A percentile compares a stretch with the other conserved stretches of the same genome.
These are phyloP conservation scores for Diplosoma virens DNA, from an alignment of 23 tunicate genomes.

Conservation along the genomic window DNA sequence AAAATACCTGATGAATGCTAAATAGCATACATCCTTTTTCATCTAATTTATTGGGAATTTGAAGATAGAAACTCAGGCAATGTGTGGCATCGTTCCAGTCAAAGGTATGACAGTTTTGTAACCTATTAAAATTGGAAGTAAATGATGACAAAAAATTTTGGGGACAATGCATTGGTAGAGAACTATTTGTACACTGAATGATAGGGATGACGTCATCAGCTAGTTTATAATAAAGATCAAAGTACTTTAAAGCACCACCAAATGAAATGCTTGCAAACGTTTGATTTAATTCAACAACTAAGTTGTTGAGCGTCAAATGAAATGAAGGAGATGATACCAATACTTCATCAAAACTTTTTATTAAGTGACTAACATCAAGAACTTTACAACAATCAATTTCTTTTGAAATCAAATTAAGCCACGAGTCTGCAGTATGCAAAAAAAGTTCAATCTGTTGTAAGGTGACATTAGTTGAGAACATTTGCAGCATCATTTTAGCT, in stretches of 20 bases:
- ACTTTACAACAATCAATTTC: neutral
- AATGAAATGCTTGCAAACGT: conserved; percentile 28
- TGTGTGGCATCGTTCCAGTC: conserved; percentile 44
- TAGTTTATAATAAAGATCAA: conserved; percentile 17
- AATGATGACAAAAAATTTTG: conserved; percentile 1
- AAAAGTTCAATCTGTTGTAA: conserved; percentile 39
- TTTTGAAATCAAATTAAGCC: conserved; percentile 28
- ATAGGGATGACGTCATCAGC: conserved; percentile 1
- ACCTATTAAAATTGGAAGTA: neutral
- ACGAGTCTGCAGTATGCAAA: conserved; percentile 45
- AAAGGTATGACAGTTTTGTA: neutral
- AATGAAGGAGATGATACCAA: neutral
- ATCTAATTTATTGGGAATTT: neutral
- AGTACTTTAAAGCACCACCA: conserved; percentile 29
- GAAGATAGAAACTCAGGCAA: conserved; percentile 34
- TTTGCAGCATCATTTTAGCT: neutral
- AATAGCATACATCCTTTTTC: conserved; percentile 25
- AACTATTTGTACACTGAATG: conserved; percentile 21
- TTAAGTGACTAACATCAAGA: conserved; percentile 43
- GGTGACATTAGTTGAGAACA: neutral
- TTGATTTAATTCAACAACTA: conserved; percentile 15
- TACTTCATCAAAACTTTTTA: neutral
- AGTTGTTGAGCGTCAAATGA: neutral
- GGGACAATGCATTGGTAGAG: neutral
- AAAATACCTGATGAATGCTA: conserved; percentile 11